Evolutionary conservation across 2,797 vertebrate species (phyloP).

Genomic region (Novumbra hubbsi): DNA sequence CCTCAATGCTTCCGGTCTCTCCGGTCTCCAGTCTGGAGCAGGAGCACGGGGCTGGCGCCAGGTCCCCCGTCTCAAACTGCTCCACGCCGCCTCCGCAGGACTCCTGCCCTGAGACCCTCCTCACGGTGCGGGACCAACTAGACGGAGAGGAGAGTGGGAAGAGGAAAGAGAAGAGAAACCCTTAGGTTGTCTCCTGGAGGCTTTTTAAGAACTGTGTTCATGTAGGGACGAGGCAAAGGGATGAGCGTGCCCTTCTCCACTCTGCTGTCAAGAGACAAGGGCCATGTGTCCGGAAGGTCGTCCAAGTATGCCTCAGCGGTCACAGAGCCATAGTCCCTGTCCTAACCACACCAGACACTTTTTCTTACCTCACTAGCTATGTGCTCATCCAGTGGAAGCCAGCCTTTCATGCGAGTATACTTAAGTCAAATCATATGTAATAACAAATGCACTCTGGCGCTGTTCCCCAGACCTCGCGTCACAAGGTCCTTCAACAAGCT

Average conservation of each 20-base stretch:
- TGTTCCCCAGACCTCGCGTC: too few relatives aligned
- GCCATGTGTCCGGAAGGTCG: background rate
- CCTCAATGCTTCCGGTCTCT: constrained; percentile 43
- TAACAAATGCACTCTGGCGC: too few relatives aligned
- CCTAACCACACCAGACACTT: background rate
- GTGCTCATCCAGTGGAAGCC: too few relatives aligned
- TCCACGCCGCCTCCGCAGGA: constrained; percentile 57
- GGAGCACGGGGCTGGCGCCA: constrained; percentile 13
- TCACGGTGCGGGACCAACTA: constrained; percentile 54
- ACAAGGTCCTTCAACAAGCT: too few relatives aligned
- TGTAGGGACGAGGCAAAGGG: background rate
- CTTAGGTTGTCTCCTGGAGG: background rate
- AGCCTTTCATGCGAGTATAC: too few relatives aligned
- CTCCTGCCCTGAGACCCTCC: constrained; percentile 61
- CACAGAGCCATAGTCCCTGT: background rate
- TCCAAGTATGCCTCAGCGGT: background rate
- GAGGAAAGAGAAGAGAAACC: constrained; percentile 40
- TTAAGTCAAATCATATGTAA: too few relatives aligned
- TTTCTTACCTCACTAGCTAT: background rate
- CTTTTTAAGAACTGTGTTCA: background rate
- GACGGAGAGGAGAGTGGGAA: constrained; percentile 33
- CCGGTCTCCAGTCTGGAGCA: constrained; percentile 31
- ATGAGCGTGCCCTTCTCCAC: background rate
- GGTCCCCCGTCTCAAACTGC: constrained; percentile 57
- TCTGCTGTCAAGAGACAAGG: background rate